Percentiles rank a stretch among this genome's conserved stretches.
Evolutionary conservation across 1,140 invertebrate species (phyloP).

Genomic region (Ericerus pela): DNA sequence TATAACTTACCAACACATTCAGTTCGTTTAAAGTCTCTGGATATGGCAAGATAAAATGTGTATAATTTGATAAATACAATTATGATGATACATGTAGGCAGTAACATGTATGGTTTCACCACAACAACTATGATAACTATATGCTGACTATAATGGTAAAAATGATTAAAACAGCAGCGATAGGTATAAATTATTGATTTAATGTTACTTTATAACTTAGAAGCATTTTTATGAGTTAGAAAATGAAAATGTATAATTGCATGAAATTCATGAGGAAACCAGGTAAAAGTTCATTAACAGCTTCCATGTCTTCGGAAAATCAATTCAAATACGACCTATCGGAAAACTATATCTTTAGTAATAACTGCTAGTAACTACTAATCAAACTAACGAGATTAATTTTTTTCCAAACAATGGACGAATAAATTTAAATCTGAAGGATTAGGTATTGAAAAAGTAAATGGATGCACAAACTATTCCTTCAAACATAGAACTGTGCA

Average conservation of each 20-base stretch:
- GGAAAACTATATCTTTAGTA: constrained; percentile 44
- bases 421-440: constrained; percentile 33
- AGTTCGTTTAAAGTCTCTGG: constrained; percentile 45
- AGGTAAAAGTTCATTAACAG: constrained; percentile 76
- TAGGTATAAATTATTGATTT: too few relatives aligned
- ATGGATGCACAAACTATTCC: constrained; percentile 66
- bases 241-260: constrained; percentile 37
- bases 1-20: constrained; percentile 42
- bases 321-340: too few relatives aligned
- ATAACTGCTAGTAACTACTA: too few relatives aligned
- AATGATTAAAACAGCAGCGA: too few relatives aligned
- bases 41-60: constrained; percentile 43
- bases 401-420: not conserved
- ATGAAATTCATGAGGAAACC: constrained; percentile 58
- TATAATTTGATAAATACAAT: constrained; percentile 37
- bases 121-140: too few relatives aligned
- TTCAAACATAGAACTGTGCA: constrained; percentile 73
- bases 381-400: not conserved
- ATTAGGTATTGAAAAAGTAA: constrained; percentile 78
- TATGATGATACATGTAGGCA: too few relatives aligned
- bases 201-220: too few relatives aligned
- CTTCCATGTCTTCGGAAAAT: constrained; percentile 63
- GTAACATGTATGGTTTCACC: too few relatives aligned
- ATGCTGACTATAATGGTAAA: too few relatives aligned
- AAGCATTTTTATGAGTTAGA: too few relatives aligned